Evolutionary conservation across 2,797 vertebrate genomes (phyloP).

Genomic region (Nyctalus aviator): DNA sequence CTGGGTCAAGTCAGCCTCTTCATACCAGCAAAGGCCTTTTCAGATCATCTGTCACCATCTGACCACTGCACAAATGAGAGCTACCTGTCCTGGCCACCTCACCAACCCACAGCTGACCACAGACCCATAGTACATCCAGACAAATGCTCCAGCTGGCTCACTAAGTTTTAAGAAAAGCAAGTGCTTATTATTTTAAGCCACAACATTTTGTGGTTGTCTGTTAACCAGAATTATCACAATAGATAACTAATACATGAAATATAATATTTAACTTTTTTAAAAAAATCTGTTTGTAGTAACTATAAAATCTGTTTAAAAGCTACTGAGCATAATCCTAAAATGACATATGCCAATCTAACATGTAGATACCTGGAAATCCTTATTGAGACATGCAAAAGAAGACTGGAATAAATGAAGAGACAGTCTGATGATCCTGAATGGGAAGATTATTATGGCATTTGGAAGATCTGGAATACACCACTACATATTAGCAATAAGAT

Average conservation of each 20-base stretch:
- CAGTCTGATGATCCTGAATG: not conserved
- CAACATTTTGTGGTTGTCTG: not conserved
- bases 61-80: not conserved
- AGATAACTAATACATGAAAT: not conserved
- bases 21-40: not conserved
- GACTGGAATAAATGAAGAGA: not conserved
- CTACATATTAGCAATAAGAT: not conserved
- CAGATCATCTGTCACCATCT: not conserved
- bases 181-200: not conserved
- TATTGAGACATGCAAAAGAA: not conserved
- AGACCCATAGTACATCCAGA: not conserved
- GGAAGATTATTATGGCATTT: not conserved
- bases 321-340: not conserved
- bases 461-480: not conserved
- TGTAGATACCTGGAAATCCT: not conserved
- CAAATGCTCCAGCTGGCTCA: not conserved
- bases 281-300: not conserved
- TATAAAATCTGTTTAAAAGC: constrained; percentile 31
- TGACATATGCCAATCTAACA: not conserved
- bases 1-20: not conserved
- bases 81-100: not conserved
- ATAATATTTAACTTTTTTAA: not conserved
- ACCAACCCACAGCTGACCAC: not conserved
- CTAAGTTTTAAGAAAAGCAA: not conserved
- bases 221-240: not conserved